phyloP scores from a whole-genome alignment of 2,113 vertebrate genomes.

The Chitala chitala region DNA sequence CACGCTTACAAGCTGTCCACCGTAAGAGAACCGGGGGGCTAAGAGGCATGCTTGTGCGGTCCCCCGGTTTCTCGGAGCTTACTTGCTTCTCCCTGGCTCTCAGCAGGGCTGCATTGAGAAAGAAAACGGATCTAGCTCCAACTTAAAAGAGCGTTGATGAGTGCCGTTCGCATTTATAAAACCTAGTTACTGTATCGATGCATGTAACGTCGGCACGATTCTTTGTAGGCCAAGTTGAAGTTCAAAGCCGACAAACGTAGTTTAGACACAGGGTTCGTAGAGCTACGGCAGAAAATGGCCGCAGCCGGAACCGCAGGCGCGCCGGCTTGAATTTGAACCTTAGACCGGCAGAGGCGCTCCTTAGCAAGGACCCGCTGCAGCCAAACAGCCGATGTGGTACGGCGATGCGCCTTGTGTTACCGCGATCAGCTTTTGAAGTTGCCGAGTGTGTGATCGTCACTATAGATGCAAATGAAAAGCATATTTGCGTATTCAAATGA shows the following conservation, averaged over 20 bases:
- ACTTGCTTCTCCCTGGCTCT: conserved; percentile 1
- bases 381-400: conserved; percentile 25
- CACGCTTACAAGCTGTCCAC: conserved; percentile 40
- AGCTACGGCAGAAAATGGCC: conserved; percentile 84
- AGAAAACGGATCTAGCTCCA: too few relatives aligned
- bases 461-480: too few relatives aligned
- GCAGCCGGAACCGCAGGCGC: conserved; percentile 63
- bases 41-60: background rate
- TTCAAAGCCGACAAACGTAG: conserved; percentile 39
- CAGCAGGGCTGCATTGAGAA: too few relatives aligned
- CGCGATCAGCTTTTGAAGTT: too few relatives aligned
- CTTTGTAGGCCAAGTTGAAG: conserved; percentile 55
- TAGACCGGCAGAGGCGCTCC: conserved; percentile 63
- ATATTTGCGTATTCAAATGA: too few relatives aligned
- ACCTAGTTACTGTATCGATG: background rate
- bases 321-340: conserved; percentile 65
- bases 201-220: conserved; percentile 25
- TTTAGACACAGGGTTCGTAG: conserved; percentile 27
- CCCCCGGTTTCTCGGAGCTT: background rate
- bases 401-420: conserved; percentile 16
- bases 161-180: background rate
- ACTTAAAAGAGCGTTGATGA: too few relatives aligned
- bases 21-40: conserved; percentile 37
- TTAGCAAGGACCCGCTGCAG: conserved; percentile 37
- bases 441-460: too few relatives aligned